Base-by-base conservation (phyloP, 2,113 vertebrate species). In the Cyprinodon brontotheroides region DNA sequence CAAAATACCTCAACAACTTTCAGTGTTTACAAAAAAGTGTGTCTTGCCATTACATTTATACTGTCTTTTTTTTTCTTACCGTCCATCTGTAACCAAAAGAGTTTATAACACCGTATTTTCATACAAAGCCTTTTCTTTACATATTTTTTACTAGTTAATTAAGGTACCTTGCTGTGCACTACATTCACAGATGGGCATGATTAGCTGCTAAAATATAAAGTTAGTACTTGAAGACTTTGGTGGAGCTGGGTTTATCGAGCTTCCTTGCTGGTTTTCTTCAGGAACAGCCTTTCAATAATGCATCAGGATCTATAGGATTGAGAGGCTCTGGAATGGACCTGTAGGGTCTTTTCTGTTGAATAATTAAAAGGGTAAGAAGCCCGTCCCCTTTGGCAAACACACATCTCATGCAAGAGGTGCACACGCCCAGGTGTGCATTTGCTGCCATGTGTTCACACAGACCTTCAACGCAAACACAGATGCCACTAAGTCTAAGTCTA, bases 211-310 rank as follows among this genome's bases (percentile, higher is more conserved):
- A 87, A 82, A 63, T 47, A 20, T 57, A 40, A 75, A 69, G 59
- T 47, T 63, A 70, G 65, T 92, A 81, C 86, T 89, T 89, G 89
- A 90, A 88, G 87, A 87, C 77, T 84, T 29, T 81, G 77, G 73
- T 68, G 62, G 71, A 76, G 81, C 75, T 81, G 75, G 70, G 65
- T 80, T 65, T 74, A 79, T 87, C 62, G 70, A 84, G 80, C 84
- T 79, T 87, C 68, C 63, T 84, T 65, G 68, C 66, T 77, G 71
- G 76, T 87, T 87, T 89, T 84, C 89, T 90, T 86, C 73, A 85
- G 80, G 86, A 91, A 78, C 79, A 83, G 80, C 78, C 77, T 82
- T 82, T 93, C 70, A 92, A 92, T 92, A 91, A 93, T 93, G 88
- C 79, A 92, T 93, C 86, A 79, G 82, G 81, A 82, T 89, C 88